Evolutionary conservation across 2,797 vertebrate genomes (phyloP), one percentile per base, ranked within the genome.

Genomic region (Gobio occitaniae): DNA sequence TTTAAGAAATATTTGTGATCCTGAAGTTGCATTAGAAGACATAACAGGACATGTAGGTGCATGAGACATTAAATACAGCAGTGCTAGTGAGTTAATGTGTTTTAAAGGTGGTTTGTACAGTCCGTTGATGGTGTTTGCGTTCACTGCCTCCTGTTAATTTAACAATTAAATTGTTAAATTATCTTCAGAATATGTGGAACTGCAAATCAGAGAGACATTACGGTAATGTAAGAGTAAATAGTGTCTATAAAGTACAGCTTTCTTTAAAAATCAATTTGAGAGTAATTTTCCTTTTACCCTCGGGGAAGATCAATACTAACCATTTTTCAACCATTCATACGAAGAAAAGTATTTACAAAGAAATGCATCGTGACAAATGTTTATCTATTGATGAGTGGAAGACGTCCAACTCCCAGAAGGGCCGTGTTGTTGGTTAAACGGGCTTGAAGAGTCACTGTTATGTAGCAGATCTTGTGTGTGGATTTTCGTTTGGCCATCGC

Each of bases 241-340:
- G 9, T 4, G 17, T 72, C 17, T 72, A 32, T 41, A 72, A 61
- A 74, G 17, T 61, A 63, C 25, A 21, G 25, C 25, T 61, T 82
- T 72, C 80, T 82, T 82, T 32, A 13, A 82, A 72, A 82, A 50
- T 75, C 70, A 12, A 74, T 83, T 36, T 50, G 19, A 82, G 80
- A 83, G 81, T 50, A 6, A 52, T 75, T 74, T 74, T 65, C 19
- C 29, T 38, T 52, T 83, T 16, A 12, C 25, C 44, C 44, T 25
- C 41, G 25, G 71, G 44, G 44, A 63, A 2, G 19, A 75, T 75
- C 70, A 16, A 54, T 83, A 8, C 47, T 66, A 76, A 83, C 72
- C 25, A 41, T 66, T 63, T 79, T 65, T 75, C 19, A 75, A 36
- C 70, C 76, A 17, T 75, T 32, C 25, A 65, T 65, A 52, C 29